These are phyloP conservation scores for Parapsyche elsis DNA, from an alignment of 1,140 invertebrate genomes.

Conservation along the genomic window DNA sequence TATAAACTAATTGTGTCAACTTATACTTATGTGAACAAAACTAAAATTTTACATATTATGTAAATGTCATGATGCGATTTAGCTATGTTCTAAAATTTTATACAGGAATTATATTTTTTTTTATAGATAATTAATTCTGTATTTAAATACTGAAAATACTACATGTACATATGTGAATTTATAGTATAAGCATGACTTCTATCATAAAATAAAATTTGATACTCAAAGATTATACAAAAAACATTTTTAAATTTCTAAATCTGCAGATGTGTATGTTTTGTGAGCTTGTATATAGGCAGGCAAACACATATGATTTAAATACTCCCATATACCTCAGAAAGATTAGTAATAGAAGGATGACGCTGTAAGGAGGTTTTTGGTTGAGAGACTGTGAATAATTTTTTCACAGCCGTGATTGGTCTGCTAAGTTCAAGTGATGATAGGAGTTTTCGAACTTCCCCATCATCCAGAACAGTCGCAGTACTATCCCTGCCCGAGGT, in stretches of 20 bases:
- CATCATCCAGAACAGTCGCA: constrained; percentile 24
- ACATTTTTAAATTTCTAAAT: neutral
- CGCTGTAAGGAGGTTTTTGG: constrained; percentile 46
- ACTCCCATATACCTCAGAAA: constrained; percentile 50
- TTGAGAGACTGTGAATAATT: constrained; percentile 42
- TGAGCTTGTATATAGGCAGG: neutral
- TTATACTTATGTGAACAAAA: too few relatives aligned
- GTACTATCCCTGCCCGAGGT: constrained; percentile 23
- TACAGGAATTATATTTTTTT: too few relatives aligned
- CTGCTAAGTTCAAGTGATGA: constrained; percentile 47
- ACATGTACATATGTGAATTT: too few relatives aligned
- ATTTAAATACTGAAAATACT: too few relatives aligned
- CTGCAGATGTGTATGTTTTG: neutral
- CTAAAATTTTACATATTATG: too few relatives aligned
- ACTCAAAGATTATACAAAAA: neutral
- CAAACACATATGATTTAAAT: constrained; percentile 19
- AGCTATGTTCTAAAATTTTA: too few relatives aligned
- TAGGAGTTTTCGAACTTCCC: constrained; percentile 35
- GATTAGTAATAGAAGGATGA: constrained; percentile 50
- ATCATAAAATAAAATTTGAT: too few relatives aligned
- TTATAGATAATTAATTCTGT: too few relatives aligned
- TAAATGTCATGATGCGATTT: too few relatives aligned
- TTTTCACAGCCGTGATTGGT: constrained; percentile 46
- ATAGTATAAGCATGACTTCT: too few relatives aligned
- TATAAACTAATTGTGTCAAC: too few relatives aligned